Percentiles rank a stretch among this genome's conserved stretches.
phyloP scores from a whole-genome alignment of 2,888 invertebrate genomes.

The Ferdinandea cuprea region DNA sequence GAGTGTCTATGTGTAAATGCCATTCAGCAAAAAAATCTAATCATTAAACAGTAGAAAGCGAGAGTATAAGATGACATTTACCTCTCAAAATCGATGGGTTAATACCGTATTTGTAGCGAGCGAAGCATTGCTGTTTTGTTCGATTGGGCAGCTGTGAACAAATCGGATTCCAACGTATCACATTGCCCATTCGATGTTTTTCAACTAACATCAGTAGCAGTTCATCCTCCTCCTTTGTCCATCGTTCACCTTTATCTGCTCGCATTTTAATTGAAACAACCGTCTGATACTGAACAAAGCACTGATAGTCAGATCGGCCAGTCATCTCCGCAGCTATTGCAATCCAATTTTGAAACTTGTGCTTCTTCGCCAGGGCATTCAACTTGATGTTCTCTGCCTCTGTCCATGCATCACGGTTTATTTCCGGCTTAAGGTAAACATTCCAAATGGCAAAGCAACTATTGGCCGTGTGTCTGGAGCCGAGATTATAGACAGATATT shows the following conservation, averaged over 20 bases:
- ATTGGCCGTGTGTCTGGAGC: conserved; percentile 85
- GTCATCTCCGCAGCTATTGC: conserved; percentile 85
- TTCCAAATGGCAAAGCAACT: conserved; percentile 90
- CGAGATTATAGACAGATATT: conserved; percentile 80
- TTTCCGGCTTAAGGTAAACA: conserved; percentile 87
- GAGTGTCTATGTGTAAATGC: too few species aligned
- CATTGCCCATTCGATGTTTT: conserved; percentile 86
- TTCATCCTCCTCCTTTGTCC: conserved; percentile 88
- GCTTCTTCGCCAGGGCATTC: conserved; percentile 80
- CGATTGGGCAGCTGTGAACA: conserved; percentile 86
- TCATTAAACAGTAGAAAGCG: too few species aligned
- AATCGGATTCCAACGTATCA: conserved; percentile 90
- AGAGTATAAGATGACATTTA: conserved; percentile 64
- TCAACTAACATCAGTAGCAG: conserved; percentile 86
- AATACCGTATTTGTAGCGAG: conserved; percentile 83
- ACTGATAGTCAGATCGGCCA: conserved; percentile 88
- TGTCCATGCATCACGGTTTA: conserved; percentile 86
- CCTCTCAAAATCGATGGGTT: conserved; percentile 79
- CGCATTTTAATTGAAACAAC: conserved; percentile 80
- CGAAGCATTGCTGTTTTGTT: conserved; percentile 87
- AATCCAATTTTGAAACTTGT: conserved; percentile 87
- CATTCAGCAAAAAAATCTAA: too few species aligned
- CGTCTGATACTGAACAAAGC: conserved; percentile 87
- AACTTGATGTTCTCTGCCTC: conserved; percentile 84
- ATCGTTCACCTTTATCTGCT: conserved; percentile 83